A percentile compares a stretch with the other conserved stretches of the same genome.
Evolutionary conservation across 2,797 vertebrate species (phyloP).

Genomic region (Astyanax mexicanus): DNA sequence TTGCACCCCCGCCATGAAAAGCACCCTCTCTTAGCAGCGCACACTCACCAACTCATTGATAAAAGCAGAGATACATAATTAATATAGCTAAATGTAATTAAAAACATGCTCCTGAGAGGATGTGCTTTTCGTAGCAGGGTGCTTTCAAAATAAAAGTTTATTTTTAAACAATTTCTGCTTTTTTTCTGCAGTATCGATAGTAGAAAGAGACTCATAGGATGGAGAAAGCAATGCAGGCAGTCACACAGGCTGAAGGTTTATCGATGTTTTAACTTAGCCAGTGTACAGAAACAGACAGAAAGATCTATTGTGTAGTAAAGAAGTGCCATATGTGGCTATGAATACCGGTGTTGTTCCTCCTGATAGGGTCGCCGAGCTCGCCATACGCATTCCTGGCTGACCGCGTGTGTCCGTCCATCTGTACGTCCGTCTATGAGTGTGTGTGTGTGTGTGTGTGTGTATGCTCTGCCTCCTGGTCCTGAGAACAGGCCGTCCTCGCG

Average conservation of each 20-base stretch:
- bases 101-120: too few species aligned
- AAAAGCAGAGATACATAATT: too few species aligned
- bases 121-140: too few species aligned
- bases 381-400: constrained; percentile 47
- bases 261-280: background rate
- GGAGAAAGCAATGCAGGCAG: too few species aligned
- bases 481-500: constrained; percentile 58
- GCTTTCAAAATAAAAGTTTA: too few species aligned
- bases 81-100: too few species aligned
- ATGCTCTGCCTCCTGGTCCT: constrained; percentile 73
- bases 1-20: too few species aligned
- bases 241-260: constrained; percentile 14
- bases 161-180: too few species aligned
- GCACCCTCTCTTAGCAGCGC: too few species aligned
- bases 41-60: too few species aligned
- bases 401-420: constrained; percentile 56
- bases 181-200: too few species aligned
- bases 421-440: constrained; percentile 59
- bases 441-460: constrained; percentile 55
- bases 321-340: constrained; percentile 49
- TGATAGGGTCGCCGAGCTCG: constrained; percentile 36
- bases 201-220: too few species aligned
- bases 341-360: constrained; percentile 23
- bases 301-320: constrained; percentile 20
- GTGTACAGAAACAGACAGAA: constrained; percentile 1